Evolutionary conservation across 2,797 vertebrate species (phyloP).

Genomic region (Manis crassicaudata): DNA sequence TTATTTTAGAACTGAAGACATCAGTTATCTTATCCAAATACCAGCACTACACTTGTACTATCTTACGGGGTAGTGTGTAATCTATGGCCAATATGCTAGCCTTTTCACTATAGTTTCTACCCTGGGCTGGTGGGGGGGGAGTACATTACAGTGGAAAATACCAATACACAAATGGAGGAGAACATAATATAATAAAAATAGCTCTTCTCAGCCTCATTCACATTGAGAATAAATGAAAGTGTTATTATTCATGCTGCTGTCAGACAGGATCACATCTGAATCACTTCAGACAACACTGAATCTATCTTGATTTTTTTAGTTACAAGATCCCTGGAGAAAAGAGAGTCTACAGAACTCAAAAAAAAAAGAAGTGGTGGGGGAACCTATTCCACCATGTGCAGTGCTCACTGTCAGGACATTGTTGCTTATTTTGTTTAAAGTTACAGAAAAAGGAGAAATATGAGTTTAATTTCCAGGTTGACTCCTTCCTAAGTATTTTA

Average conservation of each 20-base stretch:
- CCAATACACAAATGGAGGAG: not conserved
- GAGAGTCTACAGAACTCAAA: not conserved
- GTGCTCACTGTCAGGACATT: not conserved
- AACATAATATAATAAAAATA: not conserved
- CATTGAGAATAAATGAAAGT: slow-evolving; percentile 9
- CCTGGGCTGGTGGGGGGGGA: not conserved
- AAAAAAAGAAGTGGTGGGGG: no score
- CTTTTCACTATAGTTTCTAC: not conserved
- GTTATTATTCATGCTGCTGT: not conserved
- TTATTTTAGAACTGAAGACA: slow-evolving; percentile 73
- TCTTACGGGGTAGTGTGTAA: not conserved
- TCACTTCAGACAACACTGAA: not conserved
- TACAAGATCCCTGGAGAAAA: slow-evolving; percentile 38
- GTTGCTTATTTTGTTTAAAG: not conserved
- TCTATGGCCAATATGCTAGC: accelerated
- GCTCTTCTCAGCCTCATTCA: not conserved
- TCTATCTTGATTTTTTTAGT: slow-evolving; percentile 34
- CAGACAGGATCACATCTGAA: slow-evolving; percentile 1
- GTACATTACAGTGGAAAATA: not conserved
- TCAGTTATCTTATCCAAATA: not conserved
- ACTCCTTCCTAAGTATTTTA: not conserved
- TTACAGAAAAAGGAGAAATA: not conserved
- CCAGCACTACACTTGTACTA: not conserved
- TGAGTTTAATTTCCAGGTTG: not conserved
- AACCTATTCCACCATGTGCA: not conserved